Evolutionary conservation across 2,888 invertebrate genomes (phyloP), one percentile per base, ranked within the genome.

Genomic region (Uloborus plumipes): DNA sequence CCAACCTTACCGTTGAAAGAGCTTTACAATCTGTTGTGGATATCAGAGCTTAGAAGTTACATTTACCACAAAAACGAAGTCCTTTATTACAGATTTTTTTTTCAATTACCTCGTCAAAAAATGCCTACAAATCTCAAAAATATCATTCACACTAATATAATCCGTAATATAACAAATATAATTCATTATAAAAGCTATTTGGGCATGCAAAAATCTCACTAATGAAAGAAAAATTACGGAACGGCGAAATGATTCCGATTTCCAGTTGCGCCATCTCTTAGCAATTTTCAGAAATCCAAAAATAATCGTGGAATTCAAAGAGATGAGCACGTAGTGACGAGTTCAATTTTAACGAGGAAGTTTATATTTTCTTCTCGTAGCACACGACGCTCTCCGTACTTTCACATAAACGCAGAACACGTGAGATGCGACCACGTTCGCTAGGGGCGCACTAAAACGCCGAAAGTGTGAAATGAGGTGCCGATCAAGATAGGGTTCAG

Each of bases 211-310:
- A n/a, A 53, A 2, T 53, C 2, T 3, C 2, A 3, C 53, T 6
- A 3, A 53, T 53, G 53, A 53, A 53, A 53, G 53, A 15, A n/a
- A 53, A 53, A 53, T 53, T 53, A 53, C 53, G 16, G n/a, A 53
- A 6, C 15, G 6, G 6, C 53, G 6, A 53, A 53, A 53, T 7
- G n/a, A 53, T 53, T 53, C 3, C n/a, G 53, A 53, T 53, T 53
- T 53, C 53, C 6, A 53, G 53, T 6, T 53, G 53, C 53, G 53
- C 53, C n/a, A 53, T 53, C 53, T 53, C 53, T 53, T 53, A 53
- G 53, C 53, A 53, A 53, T 53, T 16, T 53, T 53, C 53, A 53
- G 53, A 53, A n/a, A 16, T 53, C 15, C 53, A 53, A 53, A 53
- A 53, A 53, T 53, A 53, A 53, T 53, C 53, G 3, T 7, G 6